Evolutionary conservation across 2,113 vertebrate species (phyloP).

Genomic region (Podarcis raffonei): DNA sequence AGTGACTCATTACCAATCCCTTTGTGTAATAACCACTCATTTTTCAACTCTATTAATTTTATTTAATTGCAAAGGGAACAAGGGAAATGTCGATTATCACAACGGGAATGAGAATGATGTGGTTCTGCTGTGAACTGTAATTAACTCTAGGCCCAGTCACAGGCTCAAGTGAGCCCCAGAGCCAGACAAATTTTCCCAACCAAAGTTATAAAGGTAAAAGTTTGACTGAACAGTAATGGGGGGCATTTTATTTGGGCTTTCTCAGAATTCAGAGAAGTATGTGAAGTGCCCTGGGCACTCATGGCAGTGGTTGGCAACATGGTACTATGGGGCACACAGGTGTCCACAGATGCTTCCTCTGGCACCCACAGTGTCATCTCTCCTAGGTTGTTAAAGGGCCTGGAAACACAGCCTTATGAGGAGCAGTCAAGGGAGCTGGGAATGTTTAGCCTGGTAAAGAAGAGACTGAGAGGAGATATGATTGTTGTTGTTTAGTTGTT

Average conservation of each 20-base stretch:
- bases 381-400: background rate
- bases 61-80: background rate
- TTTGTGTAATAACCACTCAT: background rate
- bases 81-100: background rate
- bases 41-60: slow-evolving; percentile 10
- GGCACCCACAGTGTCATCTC: too few species aligned
- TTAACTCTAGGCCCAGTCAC: background rate
- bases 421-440: too few species aligned
- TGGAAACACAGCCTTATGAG: background rate
- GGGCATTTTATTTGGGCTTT: background rate
- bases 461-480: too few species aligned
- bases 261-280: background rate
- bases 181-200: background rate
- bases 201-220: background rate
- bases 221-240: background rate
- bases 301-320: background rate
- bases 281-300: background rate
- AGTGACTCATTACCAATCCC: background rate
- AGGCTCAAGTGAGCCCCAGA: background rate
- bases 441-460: too few species aligned
- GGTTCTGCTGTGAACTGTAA: background rate
- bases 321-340: background rate
- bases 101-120: background rate
- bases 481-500: too few species aligned
- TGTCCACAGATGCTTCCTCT: too few species aligned